Base-by-base conservation (phyloP, 2,113 vertebrate genomes). In the Paedocypris sp. region DNA sequence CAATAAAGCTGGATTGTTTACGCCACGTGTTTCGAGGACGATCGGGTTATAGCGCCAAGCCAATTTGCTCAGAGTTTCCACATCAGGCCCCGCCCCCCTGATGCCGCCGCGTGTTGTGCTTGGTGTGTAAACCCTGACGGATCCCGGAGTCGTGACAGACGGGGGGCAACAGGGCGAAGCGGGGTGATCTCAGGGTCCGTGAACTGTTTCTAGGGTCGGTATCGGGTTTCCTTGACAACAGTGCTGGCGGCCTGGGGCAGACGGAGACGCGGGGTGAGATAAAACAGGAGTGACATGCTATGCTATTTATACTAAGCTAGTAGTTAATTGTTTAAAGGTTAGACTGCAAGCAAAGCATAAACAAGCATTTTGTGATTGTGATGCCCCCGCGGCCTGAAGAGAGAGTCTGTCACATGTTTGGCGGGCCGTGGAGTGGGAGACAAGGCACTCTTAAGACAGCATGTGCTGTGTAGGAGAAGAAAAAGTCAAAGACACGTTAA, bases 271-370 rank as follows among this genome's bases (percentile, higher is more conserved):
- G 68, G 22, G 33, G 65, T 76, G 64, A 78, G 76, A 83, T 67
- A 62, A 82, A 79, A 73, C 79, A 74, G 66, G 68, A 53, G 67
- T 67, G 73, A 75, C 69, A 64, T 73, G 60, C 13, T 22, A 60
- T 50, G 70, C 73, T 78, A 72, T 80, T 79, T 78, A 78, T 73
- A 74, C 68, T 47, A 62, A 57, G 66, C 67, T 33, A 67, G 66
- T 47, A 7, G 71, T 62, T 78, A 73, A 80, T 79, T 81, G 72
- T 64, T 75, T 75, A 80, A 78, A 80, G 79, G 76, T 77, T 68
- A 66, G 42, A 58, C 26, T 61, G 47, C 13, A 57, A 62, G 22
- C 64, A 61, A 58, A 71, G 48, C 56, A 66, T 80, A 77, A 77
- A 73, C 68, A 75, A 12, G 36, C 8, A 8, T 68, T 70, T 60